Evolutionary conservation across 2,888 invertebrate species (phyloP).

Genomic region (Synergus gifuensis): DNA sequence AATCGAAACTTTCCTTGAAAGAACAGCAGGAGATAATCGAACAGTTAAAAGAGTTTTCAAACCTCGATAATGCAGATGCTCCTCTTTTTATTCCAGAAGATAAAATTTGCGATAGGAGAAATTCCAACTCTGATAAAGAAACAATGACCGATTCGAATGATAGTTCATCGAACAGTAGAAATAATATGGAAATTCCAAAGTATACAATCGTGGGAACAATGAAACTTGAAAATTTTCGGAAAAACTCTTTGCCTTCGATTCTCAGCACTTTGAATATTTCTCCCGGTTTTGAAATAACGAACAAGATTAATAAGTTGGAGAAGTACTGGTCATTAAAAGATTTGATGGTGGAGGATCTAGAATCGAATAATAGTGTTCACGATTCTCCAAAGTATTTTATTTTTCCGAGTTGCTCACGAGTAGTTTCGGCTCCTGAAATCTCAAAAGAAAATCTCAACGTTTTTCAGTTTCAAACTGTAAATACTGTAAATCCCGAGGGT

Average conservation of each 20-base stretch:
- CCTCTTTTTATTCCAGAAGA: constrained; percentile 67
- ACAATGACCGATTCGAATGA: constrained; percentile 59
- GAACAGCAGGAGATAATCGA: constrained; percentile 72
- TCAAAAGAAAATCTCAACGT: constrained; percentile 58
- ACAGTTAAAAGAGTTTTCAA: constrained; percentile 72
- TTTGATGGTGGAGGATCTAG: constrained; percentile 62
- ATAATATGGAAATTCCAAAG: constrained; percentile 49
- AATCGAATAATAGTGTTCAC: constrained; percentile 49
- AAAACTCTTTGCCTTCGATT: constrained; percentile 66
- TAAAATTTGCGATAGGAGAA: constrained; percentile 45
- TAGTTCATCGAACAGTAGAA: constrained; percentile 51
- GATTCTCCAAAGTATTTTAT: constrained; percentile 63
- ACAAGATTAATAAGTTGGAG: constrained; percentile 66
- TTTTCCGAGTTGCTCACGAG: constrained; percentile 66
- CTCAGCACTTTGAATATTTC: constrained; percentile 61
- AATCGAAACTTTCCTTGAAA: constrained; percentile 66
- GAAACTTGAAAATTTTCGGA: constrained; percentile 64
- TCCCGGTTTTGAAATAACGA: constrained; percentile 50
- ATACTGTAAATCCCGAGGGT: constrained; percentile 50
- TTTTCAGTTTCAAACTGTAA: constrained; percentile 55
- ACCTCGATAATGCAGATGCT: constrained; percentile 70
- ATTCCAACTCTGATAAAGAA: constrained; percentile 53
- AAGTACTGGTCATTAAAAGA: constrained; percentile 72
- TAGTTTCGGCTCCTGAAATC: constrained; percentile 69
- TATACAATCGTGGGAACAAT: constrained; percentile 59